Percentiles rank a stretch among this genome's conserved stretches.
phyloP scores from a whole-genome alignment of 2,888 invertebrate species.

The Sisyra terminalis region DNA sequence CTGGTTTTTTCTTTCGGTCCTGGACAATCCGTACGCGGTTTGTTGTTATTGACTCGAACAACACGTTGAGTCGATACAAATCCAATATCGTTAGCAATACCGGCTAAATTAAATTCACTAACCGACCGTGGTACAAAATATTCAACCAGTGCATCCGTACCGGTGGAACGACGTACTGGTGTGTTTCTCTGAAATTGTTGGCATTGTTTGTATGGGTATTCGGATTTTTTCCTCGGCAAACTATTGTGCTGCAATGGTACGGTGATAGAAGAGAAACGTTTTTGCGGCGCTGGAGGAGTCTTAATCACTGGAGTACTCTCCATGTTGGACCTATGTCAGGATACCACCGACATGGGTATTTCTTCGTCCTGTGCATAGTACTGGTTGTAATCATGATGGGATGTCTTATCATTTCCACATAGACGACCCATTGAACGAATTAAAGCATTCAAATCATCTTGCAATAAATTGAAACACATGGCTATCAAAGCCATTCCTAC shows the following conservation, averaged over 20 bases:
- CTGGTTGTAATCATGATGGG: conserved; percentile 5
- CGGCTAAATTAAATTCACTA: conserved; percentile 65
- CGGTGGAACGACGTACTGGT: conserved; percentile 41
- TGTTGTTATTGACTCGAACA: background rate
- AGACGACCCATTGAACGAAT: conserved; percentile 32
- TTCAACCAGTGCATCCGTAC: conserved; percentile 49
- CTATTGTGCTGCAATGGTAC: conserved; percentile 30
- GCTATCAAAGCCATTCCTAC: conserved; percentile 74
- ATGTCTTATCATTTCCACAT: conserved; percentile 17
- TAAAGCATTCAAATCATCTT: conserved; percentile 50
- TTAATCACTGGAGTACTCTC: conserved; percentile 27
- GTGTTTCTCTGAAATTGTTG: conserved; percentile 35
- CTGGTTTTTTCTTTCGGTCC: conserved; percentile 23
- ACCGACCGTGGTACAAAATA: conserved; percentile 73
- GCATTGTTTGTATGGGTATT: conserved; percentile 7
- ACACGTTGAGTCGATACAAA: conserved; percentile 28
- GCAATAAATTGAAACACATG: conserved; percentile 75
- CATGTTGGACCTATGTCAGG: conserved; percentile 32
- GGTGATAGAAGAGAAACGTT: background rate
- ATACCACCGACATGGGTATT: conserved; percentile 28
- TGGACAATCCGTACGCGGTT: conserved; percentile 14
- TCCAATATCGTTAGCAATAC: conserved; percentile 37
- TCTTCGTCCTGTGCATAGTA: conserved; percentile 21
- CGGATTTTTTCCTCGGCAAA: conserved; percentile 29
- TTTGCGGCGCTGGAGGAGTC: conserved; percentile 19